Percentiles rank a stretch among this genome's conserved stretches.
These are phyloP conservation scores for Leptinotarsa rubiginosa DNA, from an alignment of 2,888 invertebrate genomes.

Conservation along the genomic window DNA sequence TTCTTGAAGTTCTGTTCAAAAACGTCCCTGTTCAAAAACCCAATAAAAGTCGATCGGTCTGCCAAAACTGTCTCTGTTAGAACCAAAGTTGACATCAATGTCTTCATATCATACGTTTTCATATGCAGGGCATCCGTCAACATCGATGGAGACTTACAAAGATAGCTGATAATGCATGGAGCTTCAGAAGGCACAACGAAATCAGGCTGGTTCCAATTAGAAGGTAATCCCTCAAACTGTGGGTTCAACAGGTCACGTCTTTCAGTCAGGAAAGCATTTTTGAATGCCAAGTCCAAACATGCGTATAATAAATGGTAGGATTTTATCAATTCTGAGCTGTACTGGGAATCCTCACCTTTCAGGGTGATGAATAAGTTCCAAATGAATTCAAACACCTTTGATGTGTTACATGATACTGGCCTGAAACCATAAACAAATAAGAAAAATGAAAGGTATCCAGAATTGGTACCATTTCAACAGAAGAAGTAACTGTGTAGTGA, in stretches of 20 bases:
- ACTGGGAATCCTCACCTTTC: conserved; percentile 86
- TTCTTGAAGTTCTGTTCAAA: conserved; percentile 90
- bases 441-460: too few relatives aligned
- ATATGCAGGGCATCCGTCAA: conserved; percentile 91
- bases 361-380: conserved; percentile 94
- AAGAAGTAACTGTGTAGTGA: too few relatives aligned
- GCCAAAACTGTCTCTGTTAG: conserved; percentile 82
- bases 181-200: conserved; percentile 74
- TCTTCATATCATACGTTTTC: conserved; percentile 88
- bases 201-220: conserved; percentile 72
- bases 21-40: conserved; percentile 80
- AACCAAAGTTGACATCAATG: conserved; percentile 81
- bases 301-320: conserved; percentile 92
- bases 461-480: too few relatives aligned
- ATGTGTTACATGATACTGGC: conserved; percentile 81
- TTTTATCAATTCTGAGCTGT: conserved; percentile 92
- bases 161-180: conserved; percentile 79
- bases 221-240: conserved; percentile 82
- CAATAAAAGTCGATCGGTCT: conserved; percentile 76
- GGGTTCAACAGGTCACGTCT: conserved; percentile 88
- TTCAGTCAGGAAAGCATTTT: conserved; percentile 84
- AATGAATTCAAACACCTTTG: conserved; percentile 90
- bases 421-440: conserved; percentile 64
- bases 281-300: conserved; percentile 90
- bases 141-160: conserved; percentile 69